These are phyloP conservation scores for Porites rus DNA, from an alignment of 92 coral and sea anemone genomes.

Conservation along the genomic window DNA sequence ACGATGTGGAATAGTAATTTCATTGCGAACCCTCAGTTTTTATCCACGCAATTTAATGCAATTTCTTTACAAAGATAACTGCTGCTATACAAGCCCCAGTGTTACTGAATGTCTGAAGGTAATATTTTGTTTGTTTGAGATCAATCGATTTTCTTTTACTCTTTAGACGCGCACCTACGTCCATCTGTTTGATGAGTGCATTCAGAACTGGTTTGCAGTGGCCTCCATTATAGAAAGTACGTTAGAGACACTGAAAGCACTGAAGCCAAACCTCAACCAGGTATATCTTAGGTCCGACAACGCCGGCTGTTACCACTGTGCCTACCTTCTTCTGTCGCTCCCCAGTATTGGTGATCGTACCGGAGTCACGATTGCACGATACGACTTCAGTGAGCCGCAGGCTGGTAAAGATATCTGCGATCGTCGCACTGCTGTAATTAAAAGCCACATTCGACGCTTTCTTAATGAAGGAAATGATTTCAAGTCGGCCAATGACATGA, in stretches of 20 bases:
- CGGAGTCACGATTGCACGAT: slow-evolving; percentile 6
- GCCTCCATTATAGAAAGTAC: too few species aligned
- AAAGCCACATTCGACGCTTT: slow-evolving; percentile 40
- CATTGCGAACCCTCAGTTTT: too few species aligned
- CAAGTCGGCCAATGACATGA: slow-evolving; percentile 13
- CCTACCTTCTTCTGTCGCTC: slow-evolving; percentile 19
- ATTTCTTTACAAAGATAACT: neutral
- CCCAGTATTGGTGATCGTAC: slow-evolving; percentile 25
- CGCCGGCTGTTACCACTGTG: slow-evolving; percentile 55
- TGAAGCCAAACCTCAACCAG: slow-evolving; percentile 23
- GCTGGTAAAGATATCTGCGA: slow-evolving; percentile 51
- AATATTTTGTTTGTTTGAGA: neutral
- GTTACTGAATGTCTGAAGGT: neutral
- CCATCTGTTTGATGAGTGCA: slow-evolving; percentile 41
- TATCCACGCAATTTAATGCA: too few species aligned
- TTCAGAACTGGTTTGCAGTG: slow-evolving; percentile 37
- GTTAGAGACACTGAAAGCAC: slow-evolving; percentile 21
- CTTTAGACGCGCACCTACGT: slow-evolving; percentile 29
- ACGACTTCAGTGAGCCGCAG: slow-evolving; percentile 22
- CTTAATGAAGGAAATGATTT: slow-evolving; percentile 34
- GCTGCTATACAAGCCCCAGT: neutral
- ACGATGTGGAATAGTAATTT: too few species aligned
- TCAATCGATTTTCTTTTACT: slow-evolving; percentile 13
- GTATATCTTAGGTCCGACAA: slow-evolving; percentile 17
- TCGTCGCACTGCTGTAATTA: slow-evolving; percentile 26